phyloP scores from a whole-genome alignment of 2,113 vertebrate species.

The Daboia siamensis region DNA sequence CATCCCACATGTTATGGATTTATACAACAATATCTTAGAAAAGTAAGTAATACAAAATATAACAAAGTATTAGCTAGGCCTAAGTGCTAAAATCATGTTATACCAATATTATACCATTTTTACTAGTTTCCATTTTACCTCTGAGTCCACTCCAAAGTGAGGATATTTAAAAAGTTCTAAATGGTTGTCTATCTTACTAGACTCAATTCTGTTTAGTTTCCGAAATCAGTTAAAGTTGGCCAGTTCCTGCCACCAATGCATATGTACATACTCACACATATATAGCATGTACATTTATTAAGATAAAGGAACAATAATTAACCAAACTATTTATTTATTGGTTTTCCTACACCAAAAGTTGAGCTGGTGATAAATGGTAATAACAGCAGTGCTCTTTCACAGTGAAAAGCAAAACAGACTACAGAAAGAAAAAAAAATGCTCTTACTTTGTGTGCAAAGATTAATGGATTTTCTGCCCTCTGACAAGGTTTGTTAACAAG shows the following conservation, averaged over 20 bases:
- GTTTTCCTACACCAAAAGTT: background rate
- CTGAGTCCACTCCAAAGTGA: background rate
- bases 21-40: background rate
- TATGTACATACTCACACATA: background rate
- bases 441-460: constrained; percentile 33
- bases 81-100: background rate
- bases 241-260: background rate
- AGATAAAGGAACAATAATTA: background rate
- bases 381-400: background rate
- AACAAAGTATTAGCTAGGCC: background rate
- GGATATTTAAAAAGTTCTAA: background rate
- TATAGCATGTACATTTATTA: background rate
- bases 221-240: background rate
- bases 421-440: background rate
- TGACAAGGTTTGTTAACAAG: constrained; percentile 39
- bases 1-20: background rate
- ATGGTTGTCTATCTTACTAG: background rate
- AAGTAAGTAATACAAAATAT: background rate
- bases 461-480: constrained; percentile 39
- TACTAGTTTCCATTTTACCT: background rate
- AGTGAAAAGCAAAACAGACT: constrained; percentile 14
- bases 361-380: constrained; percentile 6
- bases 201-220: background rate
- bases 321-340: background rate
- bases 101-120: background rate